These are phyloP conservation scores for Maniola jurtina DNA, from an alignment of 1,140 invertebrate species.

Conservation along the genomic window DNA sequence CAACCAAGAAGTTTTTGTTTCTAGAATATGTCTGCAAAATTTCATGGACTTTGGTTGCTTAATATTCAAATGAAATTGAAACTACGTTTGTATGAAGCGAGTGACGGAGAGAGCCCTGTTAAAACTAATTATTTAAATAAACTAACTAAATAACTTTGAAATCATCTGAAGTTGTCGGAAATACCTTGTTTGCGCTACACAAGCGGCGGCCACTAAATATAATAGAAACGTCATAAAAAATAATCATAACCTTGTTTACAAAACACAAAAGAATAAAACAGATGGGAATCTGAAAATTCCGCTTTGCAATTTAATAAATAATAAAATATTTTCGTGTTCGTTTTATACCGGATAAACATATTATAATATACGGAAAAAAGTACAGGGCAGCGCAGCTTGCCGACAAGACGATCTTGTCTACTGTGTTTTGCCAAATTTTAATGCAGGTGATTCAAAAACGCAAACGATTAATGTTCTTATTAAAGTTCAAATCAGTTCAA, in stretches of 20 bases:
- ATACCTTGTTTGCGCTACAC: conserved; percentile 1
- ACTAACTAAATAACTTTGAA: neutral
- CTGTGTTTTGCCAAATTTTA: neutral
- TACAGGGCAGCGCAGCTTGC: neutral
- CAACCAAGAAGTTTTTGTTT: too few species aligned
- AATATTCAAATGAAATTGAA: too few species aligned
- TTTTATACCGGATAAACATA: conserved; percentile 14
- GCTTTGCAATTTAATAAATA: conserved; percentile 5
- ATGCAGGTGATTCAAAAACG: too few species aligned
- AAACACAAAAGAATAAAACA: neutral
- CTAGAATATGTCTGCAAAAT: too few species aligned
- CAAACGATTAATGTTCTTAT: too few species aligned
- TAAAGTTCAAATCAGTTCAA: too few species aligned
- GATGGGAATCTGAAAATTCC: neutral
- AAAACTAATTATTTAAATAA: neutral
- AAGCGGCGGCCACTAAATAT: neutral
- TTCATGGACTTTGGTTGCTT: too few species aligned
- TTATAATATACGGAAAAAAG: neutral
- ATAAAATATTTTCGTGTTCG: conserved; percentile 8
- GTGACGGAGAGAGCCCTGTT: too few species aligned
- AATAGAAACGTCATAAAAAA: conserved; percentile 2
- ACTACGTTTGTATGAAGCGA: too few species aligned
- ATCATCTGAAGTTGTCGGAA: neutral
- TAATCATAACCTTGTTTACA: conserved; percentile 3
- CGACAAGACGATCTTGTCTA: neutral